These are phyloP conservation scores for Hypercompe scribonia DNA, from an alignment of 2,888 invertebrate species.

Conservation along the genomic window DNA sequence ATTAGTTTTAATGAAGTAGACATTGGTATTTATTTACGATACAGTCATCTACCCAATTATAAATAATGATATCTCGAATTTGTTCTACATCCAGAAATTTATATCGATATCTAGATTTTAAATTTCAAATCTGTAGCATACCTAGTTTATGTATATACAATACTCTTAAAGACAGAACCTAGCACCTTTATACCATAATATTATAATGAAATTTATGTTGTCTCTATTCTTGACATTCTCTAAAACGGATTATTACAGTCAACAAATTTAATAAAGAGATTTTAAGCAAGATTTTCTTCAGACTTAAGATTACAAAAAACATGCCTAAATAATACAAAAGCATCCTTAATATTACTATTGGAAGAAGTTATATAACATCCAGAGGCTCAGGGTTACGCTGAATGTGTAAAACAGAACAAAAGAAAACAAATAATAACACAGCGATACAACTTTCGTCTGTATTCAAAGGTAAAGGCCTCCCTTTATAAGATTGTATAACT, in stretches of 20 bases:
- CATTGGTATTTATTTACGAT: too few relatives aligned
- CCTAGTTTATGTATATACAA: too few relatives aligned
- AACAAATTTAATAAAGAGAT: not conserved
- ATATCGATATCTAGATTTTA: too few relatives aligned
- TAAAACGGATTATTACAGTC: not conserved
- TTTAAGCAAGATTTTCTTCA: not conserved
- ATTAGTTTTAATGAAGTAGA: too few relatives aligned
- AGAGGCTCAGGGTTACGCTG: not conserved
- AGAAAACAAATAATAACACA: constrained; percentile 9
- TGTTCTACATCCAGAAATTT: too few relatives aligned
- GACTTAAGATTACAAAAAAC: not conserved
- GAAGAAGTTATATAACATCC: constrained; percentile 2
- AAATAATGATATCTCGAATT: too few relatives aligned
- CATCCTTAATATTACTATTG: not conserved
- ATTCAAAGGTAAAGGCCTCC: constrained; percentile 7
- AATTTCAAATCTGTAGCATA: too few relatives aligned
- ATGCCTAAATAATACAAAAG: not conserved
- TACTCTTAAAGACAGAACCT: not conserved
- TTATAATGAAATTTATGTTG: not conserved
- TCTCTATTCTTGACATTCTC: not conserved
- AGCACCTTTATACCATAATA: not conserved
- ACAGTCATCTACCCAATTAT: too few relatives aligned
- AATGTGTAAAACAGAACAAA: constrained; percentile 9
- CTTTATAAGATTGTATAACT: constrained; percentile 10
- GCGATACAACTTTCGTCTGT: constrained; percentile 12